These are phyloP conservation scores for Plotosus lineatus DNA, from an alignment of 2,113 vertebrate genomes.

Conservation along the genomic window DNA sequence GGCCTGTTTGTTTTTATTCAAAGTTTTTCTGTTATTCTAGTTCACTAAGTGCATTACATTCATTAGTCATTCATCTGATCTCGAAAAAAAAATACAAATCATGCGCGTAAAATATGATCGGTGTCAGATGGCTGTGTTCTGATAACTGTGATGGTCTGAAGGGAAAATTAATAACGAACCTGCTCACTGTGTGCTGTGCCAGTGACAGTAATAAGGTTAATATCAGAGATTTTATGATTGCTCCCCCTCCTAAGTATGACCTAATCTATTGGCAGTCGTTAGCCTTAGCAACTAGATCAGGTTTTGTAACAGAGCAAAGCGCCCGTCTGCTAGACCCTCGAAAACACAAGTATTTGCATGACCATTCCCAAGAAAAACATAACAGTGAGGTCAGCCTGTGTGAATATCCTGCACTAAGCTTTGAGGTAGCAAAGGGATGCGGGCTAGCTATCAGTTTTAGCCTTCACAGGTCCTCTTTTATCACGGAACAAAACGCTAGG, in stretches of 20 bases:
- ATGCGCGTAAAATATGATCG: background rate
- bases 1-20: background rate
- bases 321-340: background rate
- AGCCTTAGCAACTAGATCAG: slow-evolving; percentile 1
- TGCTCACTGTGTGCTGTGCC: background rate
- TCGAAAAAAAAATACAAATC: background rate
- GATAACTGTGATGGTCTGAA: background rate
- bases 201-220: slow-evolving; percentile 18
- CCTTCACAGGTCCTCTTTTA: background rate
- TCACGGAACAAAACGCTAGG: background rate
- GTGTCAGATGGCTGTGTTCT: background rate
- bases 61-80: background rate
- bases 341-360: background rate
- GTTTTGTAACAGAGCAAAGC: background rate
- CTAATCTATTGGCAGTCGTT: slow-evolving; percentile 20
- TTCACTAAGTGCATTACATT: background rate
- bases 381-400: background rate
- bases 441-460: slow-evolving; percentile 9
- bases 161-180: background rate
- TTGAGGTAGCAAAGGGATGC: background rate
- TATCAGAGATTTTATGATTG: slow-evolving; percentile 12
- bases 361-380: background rate
- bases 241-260: slow-evolving; percentile 18
- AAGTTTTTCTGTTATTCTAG: background rate
- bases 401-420: background rate